phyloP scores from a whole-genome alignment of 1,140 invertebrate genomes.

The Octopus sinensis region DNA sequence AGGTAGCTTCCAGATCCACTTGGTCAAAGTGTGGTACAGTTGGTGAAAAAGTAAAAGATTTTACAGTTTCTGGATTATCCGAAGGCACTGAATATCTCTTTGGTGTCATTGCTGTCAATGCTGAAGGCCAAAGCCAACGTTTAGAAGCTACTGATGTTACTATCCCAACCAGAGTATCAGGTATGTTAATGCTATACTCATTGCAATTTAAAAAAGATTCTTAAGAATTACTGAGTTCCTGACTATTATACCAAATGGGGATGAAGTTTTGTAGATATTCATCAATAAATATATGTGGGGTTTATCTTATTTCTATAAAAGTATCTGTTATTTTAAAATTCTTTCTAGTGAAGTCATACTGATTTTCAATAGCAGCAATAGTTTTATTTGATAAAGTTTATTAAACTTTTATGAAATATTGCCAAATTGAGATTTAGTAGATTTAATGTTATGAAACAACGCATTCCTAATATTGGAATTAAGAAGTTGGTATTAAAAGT shows the following conservation, averaged over 20 bases:
- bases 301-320: constrained; percentile 64
- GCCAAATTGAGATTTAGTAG: no score
- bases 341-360: no score
- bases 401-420: no score
- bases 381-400: no score
- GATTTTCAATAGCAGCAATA: no score
- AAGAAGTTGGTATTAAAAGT: no score
- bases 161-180: constrained; percentile 82
- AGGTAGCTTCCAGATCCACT: constrained; percentile 65
- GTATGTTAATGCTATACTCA: constrained; percentile 47
- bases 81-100: constrained; percentile 41
- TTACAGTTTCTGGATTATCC: constrained; percentile 31
- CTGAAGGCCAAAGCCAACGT: constrained; percentile 85
- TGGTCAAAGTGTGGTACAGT: constrained; percentile 78
- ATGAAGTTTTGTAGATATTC: no score
- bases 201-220: not conserved
- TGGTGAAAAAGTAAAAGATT: constrained; percentile 57
- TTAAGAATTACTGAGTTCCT: not conserved
- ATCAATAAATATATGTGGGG: no score
- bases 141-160: constrained; percentile 85
- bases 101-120: constrained; percentile 73
- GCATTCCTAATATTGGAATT: no score
- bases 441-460: no score
- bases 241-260: not conserved
- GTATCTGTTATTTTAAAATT: constrained; percentile 59